These are phyloP conservation scores for Herpetotheres cachinnans DNA, from an alignment of 2,113 vertebrate species.

Conservation along the genomic window DNA sequence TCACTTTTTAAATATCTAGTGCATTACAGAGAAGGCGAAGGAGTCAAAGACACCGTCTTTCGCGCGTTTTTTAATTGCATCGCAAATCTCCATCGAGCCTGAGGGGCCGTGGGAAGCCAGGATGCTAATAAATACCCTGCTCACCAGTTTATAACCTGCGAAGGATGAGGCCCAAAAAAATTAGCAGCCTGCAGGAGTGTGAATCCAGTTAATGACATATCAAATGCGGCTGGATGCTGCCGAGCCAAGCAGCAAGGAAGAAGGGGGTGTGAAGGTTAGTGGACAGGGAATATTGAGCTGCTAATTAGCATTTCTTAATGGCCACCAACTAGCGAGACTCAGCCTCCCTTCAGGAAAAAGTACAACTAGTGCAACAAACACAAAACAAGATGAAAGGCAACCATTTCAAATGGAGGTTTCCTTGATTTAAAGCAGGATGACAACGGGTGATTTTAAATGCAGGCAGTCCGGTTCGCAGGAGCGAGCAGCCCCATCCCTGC, in stretches of 20 bases:
- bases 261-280: neutral
- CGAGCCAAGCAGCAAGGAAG: neutral
- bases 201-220: constrained; percentile 20
- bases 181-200: constrained; percentile 16
- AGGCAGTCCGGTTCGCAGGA: rapidly evolving
- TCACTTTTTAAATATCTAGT: neutral
- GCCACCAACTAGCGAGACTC: neutral
- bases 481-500: neutral
- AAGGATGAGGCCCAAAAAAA: constrained; percentile 21
- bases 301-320: constrained; percentile 44
- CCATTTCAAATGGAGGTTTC: neutral
- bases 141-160: neutral
- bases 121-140: neutral
- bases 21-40: neutral
- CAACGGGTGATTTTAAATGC: neutral
- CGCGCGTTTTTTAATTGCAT: neutral
- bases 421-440: neutral
- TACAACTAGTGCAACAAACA: neutral
- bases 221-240: neutral
- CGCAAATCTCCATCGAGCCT: neutral
- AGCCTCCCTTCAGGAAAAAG: neutral
- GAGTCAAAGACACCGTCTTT: neutral
- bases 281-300: constrained; percentile 15
- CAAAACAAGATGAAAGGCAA: neutral
- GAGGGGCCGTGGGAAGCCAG: neutral